phyloP scores from a whole-genome alignment of 2,113 vertebrate species.

The Athene cunicularia region DNA sequence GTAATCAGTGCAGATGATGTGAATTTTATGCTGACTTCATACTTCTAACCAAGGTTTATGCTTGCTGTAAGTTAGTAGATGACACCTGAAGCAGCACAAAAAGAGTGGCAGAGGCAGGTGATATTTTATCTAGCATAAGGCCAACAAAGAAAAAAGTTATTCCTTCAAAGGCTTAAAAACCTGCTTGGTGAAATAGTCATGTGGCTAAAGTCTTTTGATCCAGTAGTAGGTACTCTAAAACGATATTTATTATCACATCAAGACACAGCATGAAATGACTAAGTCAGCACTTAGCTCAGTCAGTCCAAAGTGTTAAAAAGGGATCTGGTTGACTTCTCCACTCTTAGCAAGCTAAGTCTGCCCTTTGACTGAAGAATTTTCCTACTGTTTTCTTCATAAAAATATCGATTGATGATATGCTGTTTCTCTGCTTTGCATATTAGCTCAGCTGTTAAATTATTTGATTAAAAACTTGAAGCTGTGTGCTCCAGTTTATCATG shows the following conservation, averaged over 20 bases:
- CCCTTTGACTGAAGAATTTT: not conserved
- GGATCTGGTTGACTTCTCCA: not conserved
- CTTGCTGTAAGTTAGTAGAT: not conserved
- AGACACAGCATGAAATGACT: not conserved
- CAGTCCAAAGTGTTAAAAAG: not conserved
- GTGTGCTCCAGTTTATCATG: not conserved
- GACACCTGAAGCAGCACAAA: conserved; percentile 34
- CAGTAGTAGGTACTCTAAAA: not conserved
- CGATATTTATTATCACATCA: not conserved
- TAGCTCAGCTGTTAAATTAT: not conserved
- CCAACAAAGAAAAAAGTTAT: not conserved
- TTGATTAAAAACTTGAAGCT: not conserved
- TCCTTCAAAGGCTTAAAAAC: conserved; percentile 8
- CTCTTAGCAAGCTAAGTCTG: not conserved
- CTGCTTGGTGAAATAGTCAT: not conserved
- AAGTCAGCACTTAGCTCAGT: not conserved
- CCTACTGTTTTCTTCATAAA: not conserved
- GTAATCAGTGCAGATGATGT: not conserved
- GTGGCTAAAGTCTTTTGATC: not conserved
- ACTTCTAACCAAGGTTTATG: conserved; percentile 33
- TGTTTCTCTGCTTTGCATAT: not conserved
- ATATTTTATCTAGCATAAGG: conserved; percentile 13
- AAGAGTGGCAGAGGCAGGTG: not conserved
- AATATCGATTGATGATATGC: not conserved
- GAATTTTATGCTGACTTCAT: conserved; percentile 44